Base-by-base conservation (phyloP, 92 coral and sea anemone species). In the Epizoanthus scotinus region DNA sequence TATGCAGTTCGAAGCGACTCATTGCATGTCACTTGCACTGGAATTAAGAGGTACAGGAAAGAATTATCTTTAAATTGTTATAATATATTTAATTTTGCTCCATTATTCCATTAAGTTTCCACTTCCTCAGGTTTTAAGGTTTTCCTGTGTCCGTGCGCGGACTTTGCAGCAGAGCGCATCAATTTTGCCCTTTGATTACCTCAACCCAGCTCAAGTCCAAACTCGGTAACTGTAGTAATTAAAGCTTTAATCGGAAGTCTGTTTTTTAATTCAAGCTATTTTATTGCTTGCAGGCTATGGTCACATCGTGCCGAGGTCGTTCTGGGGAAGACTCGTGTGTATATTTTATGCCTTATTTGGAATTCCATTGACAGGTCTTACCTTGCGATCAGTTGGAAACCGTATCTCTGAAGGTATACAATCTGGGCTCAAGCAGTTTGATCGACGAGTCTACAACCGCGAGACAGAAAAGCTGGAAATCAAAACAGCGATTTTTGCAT, bases 301-400 rank as follows among this genome's bases (percentile, higher is more conserved):
- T 20, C 99, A 96, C 73, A 73, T 96, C 29, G 98, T 95, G 3
- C 99, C 99, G 6, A 66, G 84, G 28, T 89, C 99, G 8, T 15
- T 77, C 3, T 78, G 70, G 83, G 99, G 99, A 3, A 85, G 91
- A 13, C 57, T 91, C 2, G 69, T 96, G 31, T 96, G 99, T 66
- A 96, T 96, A 20, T 47, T 91, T 6, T 96, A 96, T 63, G 99
- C 99, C 2, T 57, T 96, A 38, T 75, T 96, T 70, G 99, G 99
- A 0, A 96, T 96, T 8, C 99, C 99, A 21, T 26, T 96, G 19
- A 96, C 99, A 0, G 99, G 98, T 63, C 79, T 96, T 34, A 96
- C 97, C 6, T 89, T 96, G 0, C 94, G 99, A 24, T 96, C 99
- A 1, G 94, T 96, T 8, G 99, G 99, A 36, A 96, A 93, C 87